Conservation (phyloP, 30 jellyfish, hydroid and myxozoan genomes). For the Thelohanellus kitauei region DNA sequence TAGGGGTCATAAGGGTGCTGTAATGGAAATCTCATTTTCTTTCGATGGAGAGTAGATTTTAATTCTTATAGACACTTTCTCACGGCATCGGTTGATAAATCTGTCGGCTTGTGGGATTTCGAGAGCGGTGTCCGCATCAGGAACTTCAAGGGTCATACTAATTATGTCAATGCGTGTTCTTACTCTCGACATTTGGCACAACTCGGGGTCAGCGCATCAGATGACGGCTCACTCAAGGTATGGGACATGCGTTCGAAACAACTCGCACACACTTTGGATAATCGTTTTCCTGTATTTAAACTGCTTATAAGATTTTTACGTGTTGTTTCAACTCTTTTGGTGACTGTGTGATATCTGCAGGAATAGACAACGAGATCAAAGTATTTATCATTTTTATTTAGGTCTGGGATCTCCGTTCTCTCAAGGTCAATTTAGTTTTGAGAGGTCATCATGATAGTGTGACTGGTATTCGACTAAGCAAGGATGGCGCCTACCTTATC, state of each 20-base stretch:
- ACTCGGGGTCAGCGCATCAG: slow-evolving; percentile 63
- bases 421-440: slow-evolving; percentile 26
- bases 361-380: background rate
- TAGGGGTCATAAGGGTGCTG: slow-evolving; percentile 74
- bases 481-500: slow-evolving; percentile 52
- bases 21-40: slow-evolving; percentile 29
- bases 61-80: slow-evolving; percentile 12
- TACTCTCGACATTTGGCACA: slow-evolving; percentile 60
- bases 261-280: background rate
- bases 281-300: too few species aligned
- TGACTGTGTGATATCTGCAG: background rate
- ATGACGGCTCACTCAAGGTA: slow-evolving; percentile 53
- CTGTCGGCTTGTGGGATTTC: slow-evolving; percentile 78
- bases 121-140: slow-evolving; percentile 47
- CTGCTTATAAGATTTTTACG: background rate
- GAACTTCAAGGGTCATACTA: slow-evolving; percentile 34
- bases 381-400: background rate
- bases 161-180: slow-evolving; percentile 52
- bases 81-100: slow-evolving; percentile 38
- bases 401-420: slow-evolving; percentile 74
- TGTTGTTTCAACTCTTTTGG: background rate
- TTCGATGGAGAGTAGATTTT: slow-evolving; percentile 38
- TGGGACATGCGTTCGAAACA: background rate
- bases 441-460: slow-evolving; percentile 52
- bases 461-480: slow-evolving; percentile 56